Conservation (phyloP, 2,113 vertebrate species). For the Nanorana parkeri region DNA sequence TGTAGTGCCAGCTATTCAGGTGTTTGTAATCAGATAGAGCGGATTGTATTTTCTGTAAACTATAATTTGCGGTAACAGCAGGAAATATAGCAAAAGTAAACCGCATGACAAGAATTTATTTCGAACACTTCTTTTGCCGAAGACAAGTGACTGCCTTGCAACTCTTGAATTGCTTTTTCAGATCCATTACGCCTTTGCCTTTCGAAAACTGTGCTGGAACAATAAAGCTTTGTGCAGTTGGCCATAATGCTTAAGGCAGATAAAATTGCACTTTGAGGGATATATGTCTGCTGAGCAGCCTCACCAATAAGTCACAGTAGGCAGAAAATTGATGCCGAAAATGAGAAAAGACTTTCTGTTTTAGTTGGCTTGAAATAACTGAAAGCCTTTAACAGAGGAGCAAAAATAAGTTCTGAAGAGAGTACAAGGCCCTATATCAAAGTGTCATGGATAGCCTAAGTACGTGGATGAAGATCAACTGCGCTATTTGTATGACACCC, state of each 20-base stretch:
- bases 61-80: conserved; percentile 32
- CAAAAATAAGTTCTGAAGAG: background rate
- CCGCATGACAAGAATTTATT: conserved; percentile 31
- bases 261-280: conserved; percentile 34
- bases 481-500: too few species aligned
- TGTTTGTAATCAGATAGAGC: background rate
- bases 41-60: conserved; percentile 13
- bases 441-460: too few species aligned
- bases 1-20: background rate
- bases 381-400: background rate
- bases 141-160: conserved; percentile 31
- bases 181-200: conserved; percentile 40
- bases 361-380: conserved; percentile 14
- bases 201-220: conserved; percentile 25
- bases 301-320: conserved; percentile 32
- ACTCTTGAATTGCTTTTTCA: conserved; percentile 35
- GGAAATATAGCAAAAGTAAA: conserved; percentile 17
- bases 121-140: conserved; percentile 23
- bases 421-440: too few species aligned
- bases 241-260: conserved; percentile 42
- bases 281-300: conserved; percentile 13
- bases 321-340: conserved; percentile 22
- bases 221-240: conserved; percentile 37
- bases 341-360: conserved; percentile 1
- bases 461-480: too few species aligned